These are phyloP conservation scores for Ataeniobius toweri DNA, from an alignment of 2,797 vertebrate genomes.

Conservation along the genomic window DNA sequence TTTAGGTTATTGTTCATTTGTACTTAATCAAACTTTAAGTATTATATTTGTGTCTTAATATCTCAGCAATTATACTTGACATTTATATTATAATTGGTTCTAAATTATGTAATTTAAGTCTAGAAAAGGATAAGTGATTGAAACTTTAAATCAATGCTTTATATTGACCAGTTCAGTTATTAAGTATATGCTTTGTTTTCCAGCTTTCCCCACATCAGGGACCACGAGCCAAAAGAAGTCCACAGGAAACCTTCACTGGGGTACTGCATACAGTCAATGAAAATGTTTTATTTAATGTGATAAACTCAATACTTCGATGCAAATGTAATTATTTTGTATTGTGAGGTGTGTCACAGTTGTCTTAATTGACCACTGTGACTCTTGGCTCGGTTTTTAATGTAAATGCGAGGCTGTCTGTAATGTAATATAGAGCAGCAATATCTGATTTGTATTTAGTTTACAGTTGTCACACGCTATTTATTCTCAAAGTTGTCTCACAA, in stretches of 20 bases:
- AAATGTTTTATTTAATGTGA: slow-evolving; percentile 23
- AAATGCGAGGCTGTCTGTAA: slow-evolving; percentile 40
- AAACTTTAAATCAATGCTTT: background rate
- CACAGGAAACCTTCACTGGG: slow-evolving; percentile 3
- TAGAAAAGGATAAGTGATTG: background rate
- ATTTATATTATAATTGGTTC: background rate
- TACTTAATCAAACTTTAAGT: background rate
- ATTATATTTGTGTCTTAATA: background rate
- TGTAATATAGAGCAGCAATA: slow-evolving; percentile 37
- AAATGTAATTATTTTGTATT: slow-evolving; percentile 35
- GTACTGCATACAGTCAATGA: slow-evolving; percentile 21
- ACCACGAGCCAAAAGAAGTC: slow-evolving; percentile 12
- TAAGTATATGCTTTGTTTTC: slow-evolving; percentile 19
- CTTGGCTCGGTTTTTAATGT: slow-evolving; percentile 43
- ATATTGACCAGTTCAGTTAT: background rate
- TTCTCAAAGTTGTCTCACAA: slow-evolving; percentile 42
- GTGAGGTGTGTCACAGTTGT: slow-evolving; percentile 26
- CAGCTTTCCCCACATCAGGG: slow-evolving; percentile 30
- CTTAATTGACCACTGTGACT: slow-evolving; percentile 30
- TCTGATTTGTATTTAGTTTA: slow-evolving; percentile 42
- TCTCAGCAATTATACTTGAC: background rate
- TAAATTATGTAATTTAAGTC: background rate
- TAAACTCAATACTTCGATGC: slow-evolving; percentile 10
- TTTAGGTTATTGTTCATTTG: slow-evolving; percentile 2
- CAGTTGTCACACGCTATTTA: slow-evolving; percentile 56